Percentiles rank a stretch among this genome's conserved stretches.
These are phyloP conservation scores for Caradrina kadenii DNA, from an alignment of 2,888 invertebrate species.

Conservation along the genomic window DNA sequence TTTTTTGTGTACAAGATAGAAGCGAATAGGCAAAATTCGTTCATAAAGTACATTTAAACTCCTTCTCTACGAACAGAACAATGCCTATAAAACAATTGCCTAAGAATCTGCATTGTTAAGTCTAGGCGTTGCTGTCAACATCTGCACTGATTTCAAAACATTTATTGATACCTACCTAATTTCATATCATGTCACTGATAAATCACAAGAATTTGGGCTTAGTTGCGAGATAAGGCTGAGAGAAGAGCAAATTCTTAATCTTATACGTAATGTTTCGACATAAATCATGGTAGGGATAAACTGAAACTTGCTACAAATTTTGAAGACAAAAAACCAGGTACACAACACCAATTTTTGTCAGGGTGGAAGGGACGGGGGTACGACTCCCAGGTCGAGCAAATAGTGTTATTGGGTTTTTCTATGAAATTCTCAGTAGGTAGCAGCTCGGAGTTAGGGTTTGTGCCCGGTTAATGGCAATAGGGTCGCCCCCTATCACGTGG, in stretches of 20 bases:
- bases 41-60: background rate
- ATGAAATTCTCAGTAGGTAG: no score
- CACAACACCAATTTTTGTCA: no score
- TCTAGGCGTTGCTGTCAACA: background rate
- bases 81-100: conserved; percentile 6
- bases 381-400: no score
- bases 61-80: conserved; percentile 13
- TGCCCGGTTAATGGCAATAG: no score
- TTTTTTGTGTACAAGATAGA: background rate
- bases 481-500: no score
- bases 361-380: no score
- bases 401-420: no score
- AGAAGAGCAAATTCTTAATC: conserved; percentile 28
- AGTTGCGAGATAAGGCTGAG: conserved; percentile 21
- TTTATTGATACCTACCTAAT: conserved; percentile 7
- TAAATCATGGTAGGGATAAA: conserved; percentile 16
- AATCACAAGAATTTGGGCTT: conserved; percentile 29
- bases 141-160: conserved; percentile 41
- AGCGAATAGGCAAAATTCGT: background rate
- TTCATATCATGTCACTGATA: conserved; percentile 37
- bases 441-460: no score
- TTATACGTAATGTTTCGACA: conserved; percentile 14
- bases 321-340: background rate
- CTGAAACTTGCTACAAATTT: background rate
- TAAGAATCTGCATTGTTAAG: background rate